Conservation (phyloP, 2,113 vertebrate genomes). For the Apus apus region DNA sequence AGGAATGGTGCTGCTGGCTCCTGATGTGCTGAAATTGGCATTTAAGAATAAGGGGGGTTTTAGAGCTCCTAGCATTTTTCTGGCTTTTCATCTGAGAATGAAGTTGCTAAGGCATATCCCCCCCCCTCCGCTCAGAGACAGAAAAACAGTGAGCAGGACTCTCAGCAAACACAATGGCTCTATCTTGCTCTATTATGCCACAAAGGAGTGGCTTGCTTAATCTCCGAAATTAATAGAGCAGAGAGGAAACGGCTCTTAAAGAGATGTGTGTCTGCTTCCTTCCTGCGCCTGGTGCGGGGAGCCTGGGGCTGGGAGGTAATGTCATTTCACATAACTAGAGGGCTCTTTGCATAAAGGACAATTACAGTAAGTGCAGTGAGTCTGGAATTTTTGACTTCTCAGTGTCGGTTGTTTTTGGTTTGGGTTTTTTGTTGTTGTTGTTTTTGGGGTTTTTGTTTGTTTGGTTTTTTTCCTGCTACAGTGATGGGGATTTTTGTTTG, state of each 20-base stretch:
- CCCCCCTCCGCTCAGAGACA: neutral
- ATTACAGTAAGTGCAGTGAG: constrained; percentile 67
- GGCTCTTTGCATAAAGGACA: constrained; percentile 69
- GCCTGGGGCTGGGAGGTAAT: constrained; percentile 69
- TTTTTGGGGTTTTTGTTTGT: no score
- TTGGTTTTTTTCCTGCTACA: neutral
- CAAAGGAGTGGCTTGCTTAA: constrained; percentile 81
- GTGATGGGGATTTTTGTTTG: constrained; percentile 16
- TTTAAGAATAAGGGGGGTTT: neutral
- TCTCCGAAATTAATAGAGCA: constrained; percentile 82
- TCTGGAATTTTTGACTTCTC: constrained; percentile 61
- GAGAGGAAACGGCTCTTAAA: constrained; percentile 77
- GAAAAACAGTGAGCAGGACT: constrained; percentile 34
- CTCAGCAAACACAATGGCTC: constrained; percentile 63
- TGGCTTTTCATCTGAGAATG: constrained; percentile 16
- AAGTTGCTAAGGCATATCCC: neutral
- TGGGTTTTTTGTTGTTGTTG: neutral
- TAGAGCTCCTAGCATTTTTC: neutral
- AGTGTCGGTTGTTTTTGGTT: neutral
- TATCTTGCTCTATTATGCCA: constrained; percentile 75
- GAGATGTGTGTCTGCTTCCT: constrained; percentile 76
- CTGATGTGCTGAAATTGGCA: neutral
- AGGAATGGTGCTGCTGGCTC: neutral
- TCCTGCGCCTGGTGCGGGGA: constrained; percentile 73
- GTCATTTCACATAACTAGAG: constrained; percentile 78